A percentile compares a stretch with the other conserved stretches of the same genome.
These are phyloP conservation scores for Scomber colias DNA, from an alignment of 2,113 vertebrate species.

Conservation along the genomic window DNA sequence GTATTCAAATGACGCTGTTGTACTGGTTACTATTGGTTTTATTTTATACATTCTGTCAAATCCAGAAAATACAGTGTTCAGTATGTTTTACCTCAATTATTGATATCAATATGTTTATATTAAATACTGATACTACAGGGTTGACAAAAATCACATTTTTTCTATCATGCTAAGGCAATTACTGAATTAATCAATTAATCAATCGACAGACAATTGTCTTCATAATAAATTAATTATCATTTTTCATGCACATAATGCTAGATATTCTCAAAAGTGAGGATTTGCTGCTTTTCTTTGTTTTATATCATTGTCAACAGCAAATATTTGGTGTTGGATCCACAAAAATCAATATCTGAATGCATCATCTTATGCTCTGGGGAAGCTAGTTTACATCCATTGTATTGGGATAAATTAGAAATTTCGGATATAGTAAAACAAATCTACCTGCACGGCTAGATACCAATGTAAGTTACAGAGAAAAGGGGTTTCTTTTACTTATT, in stretches of 20 bases:
- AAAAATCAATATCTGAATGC: no score
- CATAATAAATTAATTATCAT: no score
- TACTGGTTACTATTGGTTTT: conserved; percentile 22
- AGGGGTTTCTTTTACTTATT: neutral
- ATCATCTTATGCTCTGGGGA: no score
- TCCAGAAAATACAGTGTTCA: neutral
- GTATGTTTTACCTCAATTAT: neutral
- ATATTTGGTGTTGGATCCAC: neutral
- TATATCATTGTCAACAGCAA: neutral
- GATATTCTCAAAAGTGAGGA: neutral
- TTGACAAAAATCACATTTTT: neutral
- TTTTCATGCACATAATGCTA: no score
- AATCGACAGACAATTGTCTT: no score
- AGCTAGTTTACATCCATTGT: no score
- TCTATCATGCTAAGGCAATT: no score
- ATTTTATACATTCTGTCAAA: conserved; percentile 5
- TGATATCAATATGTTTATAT: neutral
- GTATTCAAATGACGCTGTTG: conserved; percentile 8
- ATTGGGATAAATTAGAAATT: no score
- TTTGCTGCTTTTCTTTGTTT: neutral
- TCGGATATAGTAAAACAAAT: no score
- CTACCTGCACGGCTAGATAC: no score
- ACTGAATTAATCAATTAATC: no score
- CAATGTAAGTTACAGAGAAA: neutral
- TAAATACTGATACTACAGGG: conserved; percentile 27